A percentile compares a stretch with the other conserved stretches of the same genome.
These are phyloP conservation scores for Tretioscincus oriximinensis DNA, from an alignment of 2,113 vertebrate genomes.

Conservation along the genomic window DNA sequence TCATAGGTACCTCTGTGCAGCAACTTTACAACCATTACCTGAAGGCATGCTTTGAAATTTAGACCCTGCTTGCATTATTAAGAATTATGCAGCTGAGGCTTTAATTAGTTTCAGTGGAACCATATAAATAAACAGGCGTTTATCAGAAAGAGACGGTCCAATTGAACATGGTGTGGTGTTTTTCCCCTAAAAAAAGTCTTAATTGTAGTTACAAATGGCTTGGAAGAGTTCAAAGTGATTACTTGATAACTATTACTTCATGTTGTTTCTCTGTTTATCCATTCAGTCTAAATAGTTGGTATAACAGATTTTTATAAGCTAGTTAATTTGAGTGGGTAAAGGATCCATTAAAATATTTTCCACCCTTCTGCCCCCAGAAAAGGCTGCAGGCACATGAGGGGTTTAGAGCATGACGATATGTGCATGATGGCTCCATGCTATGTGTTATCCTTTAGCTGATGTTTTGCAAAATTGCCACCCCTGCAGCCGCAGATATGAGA, in stretches of 20 bases:
- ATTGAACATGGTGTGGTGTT: background rate
- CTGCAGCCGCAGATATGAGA: no score
- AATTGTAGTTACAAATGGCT: conserved; percentile 48
- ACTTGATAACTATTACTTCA: background rate
- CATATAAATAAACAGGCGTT: fast-evolving
- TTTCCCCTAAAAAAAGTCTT: conserved; percentile 30
- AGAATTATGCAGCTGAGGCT: background rate
- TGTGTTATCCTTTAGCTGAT: no score
- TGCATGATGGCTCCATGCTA: no score
- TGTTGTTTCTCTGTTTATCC: background rate
- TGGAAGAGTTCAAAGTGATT: conserved; percentile 7
- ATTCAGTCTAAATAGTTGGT: background rate
- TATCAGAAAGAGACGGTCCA: background rate
- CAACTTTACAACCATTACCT: conserved; percentile 32
- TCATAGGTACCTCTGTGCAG: background rate
- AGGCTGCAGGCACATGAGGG: no score
- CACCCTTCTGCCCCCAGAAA: no score
- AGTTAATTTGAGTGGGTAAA: background rate
- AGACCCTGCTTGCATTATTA: conserved; percentile 25
- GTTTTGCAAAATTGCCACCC: no score
- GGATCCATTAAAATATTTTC: background rate
- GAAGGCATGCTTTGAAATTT: background rate
- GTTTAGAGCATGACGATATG: no score
- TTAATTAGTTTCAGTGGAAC: conserved; percentile 31
- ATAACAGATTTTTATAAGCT: background rate